Evolutionary conservation across 2,797 vertebrate genomes (phyloP), one percentile per base, ranked within the genome.

Genomic region (Carapus acus): DNA sequence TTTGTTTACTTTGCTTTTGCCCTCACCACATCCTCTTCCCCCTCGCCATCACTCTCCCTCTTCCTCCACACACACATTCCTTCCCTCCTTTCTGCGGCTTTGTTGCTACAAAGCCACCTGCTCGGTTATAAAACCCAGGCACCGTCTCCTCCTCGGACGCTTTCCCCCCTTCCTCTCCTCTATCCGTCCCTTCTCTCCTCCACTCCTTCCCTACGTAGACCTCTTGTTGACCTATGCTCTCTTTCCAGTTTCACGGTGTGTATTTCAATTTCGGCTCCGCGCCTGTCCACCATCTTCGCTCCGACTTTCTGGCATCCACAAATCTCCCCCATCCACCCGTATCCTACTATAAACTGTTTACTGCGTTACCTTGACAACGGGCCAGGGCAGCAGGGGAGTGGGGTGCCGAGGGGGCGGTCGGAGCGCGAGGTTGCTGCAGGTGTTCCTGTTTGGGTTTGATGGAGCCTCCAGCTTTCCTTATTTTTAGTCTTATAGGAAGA

Each of bases 381-480:
- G 41, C 45, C 43, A 2, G 39, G n/a, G 31, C 65, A 33, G 50
- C 42, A 59, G 60, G 67, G 31, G 31, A 13, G 47, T 16, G 64
- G 71, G 71, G n/a, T n/a, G n/a, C n/a, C n/a, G n/a, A n/a, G n/a
- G n/a, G n/a, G n/a, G n/a, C n/a, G n/a, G n/a, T n/a, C n/a, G n/a
- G n/a, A n/a, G n/a, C n/a, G n/a, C n/a, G n/a, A n/a, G n/a, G n/a
- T n/a, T n/a, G n/a, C 71, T 60, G 69, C 84, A 88, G 87, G 86
- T 90, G 85, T 87, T 87, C 79, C 79, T 88, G 84, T 88, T 87
- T 85, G 82, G 78, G 73, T 86, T 86, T 76, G 62, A 72, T 3
- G 50, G 33, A 59, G 57, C 36, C 4, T 45, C 49, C 54, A 14
- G 33, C 20, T 6, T 52, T 62, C 64, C 62, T 54, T 80, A 76